Evolutionary conservation across 2,888 invertebrate genomes (phyloP), one percentile per base, ranked within the genome.

Genomic region (Noctua comes): DNA sequence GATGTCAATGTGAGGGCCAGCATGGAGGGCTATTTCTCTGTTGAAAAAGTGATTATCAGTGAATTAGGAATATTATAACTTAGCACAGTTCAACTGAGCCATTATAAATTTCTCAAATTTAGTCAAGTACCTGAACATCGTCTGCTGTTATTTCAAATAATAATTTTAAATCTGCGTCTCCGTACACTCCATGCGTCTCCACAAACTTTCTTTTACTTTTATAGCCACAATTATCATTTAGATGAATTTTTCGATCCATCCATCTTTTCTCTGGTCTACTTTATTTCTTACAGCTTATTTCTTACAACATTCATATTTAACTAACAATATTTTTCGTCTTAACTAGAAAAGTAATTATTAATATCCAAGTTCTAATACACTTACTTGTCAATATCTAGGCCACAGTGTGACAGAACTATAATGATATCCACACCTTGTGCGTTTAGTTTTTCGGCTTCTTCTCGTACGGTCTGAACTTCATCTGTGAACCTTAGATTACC

Each of bases 381-480:
- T 72, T 91, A 97, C 96, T 97, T 95, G 88, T 98, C 98, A 36
- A 97, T 97, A 4, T 97, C 97, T 69, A 98, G 97, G 2, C 99
- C 99, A 83, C 98, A 98, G 91, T 99, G 99, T 0, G 99, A 98
- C 31, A 99, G 92, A 5, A 98, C 98, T 72, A 99, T 97, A 76
- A 98, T 98, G 46, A 98, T 98, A 84, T 98, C 97, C 0, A 98
- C 97, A 0, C 98, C 98, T 86, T 97, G 95, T 16, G 95, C 95
- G 51, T 97, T 95, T 3, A 98, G 91, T 87, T 97, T 97, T 82
- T 97, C 95, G 0, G 98, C 98, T 95, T 98, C 98, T 64, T 93
- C 94, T 83, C 96, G 97, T 0, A 98, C 97, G 2, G 98, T 94
- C 83, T 97, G 97, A 16, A 98, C 97, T 95, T 98, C 98, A 90